Evolutionary conservation across 2,888 invertebrate species (phyloP).

Genomic region (Drosophila niveifrons): DNA sequence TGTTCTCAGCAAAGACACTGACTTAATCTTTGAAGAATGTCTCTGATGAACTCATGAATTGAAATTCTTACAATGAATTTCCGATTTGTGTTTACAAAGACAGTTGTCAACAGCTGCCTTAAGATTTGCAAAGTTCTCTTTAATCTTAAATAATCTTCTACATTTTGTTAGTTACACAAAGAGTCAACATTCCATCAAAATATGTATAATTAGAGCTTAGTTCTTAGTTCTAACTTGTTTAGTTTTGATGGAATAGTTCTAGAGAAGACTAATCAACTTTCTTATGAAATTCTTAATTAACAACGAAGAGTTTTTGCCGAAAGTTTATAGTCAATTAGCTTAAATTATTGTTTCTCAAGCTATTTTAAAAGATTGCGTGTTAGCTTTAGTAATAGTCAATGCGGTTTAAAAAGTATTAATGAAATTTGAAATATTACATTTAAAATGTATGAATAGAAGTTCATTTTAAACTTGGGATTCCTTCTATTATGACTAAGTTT

Average conservation of each 20-base stretch:
- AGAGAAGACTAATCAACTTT: background rate
- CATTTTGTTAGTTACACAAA: background rate
- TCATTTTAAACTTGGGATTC: too few relatives aligned
- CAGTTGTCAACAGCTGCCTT: background rate
- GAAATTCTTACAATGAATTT: slow-evolving; percentile 3
- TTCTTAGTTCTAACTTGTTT: background rate
- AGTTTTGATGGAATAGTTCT: background rate
- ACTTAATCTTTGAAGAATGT: slow-evolving; percentile 8
- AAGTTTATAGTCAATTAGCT: background rate
- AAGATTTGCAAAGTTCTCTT: background rate
- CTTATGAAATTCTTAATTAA: background rate
- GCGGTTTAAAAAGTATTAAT: background rate
- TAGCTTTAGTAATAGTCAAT: too few relatives aligned
- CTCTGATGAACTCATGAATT: slow-evolving; percentile 8
- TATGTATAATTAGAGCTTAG: background rate
- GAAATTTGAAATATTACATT: background rate
- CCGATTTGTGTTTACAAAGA: background rate
- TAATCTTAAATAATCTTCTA: background rate
- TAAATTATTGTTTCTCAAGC: background rate
- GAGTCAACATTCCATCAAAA: background rate
- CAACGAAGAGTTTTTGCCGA: background rate
- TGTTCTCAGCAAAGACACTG: slow-evolving; percentile 3
- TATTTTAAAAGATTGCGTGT: background rate
- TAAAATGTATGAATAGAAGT: too few relatives aligned
- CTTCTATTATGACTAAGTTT: too few relatives aligned